phyloP scores from a whole-genome alignment of 2,888 invertebrate genomes.

The Rhingia rostrata region DNA sequence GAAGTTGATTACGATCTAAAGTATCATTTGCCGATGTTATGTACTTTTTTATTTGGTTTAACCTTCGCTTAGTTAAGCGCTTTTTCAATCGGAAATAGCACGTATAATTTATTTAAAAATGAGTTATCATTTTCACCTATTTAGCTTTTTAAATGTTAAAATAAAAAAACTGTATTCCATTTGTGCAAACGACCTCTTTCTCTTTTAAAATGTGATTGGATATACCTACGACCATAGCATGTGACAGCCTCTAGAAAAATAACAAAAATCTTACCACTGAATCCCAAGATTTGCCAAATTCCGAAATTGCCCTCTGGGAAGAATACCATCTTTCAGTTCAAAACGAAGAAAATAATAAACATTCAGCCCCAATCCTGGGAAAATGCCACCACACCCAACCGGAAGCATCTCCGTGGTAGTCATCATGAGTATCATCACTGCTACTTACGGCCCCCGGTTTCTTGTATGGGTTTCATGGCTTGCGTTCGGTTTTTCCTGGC shows the following conservation, averaged over 20 bases:
- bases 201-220: too few relatives aligned
- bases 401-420: conserved; percentile 56
- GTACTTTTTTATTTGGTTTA: too few relatives aligned
- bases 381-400: conserved; percentile 13
- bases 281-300: conserved; percentile 53
- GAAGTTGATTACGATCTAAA: too few relatives aligned
- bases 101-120: too few relatives aligned
- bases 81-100: too few relatives aligned
- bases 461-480: conserved; percentile 33
- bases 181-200: too few relatives aligned
- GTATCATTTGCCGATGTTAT: too few relatives aligned
- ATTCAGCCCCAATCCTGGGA: conserved; percentile 31
- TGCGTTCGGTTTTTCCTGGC: conserved; percentile 24
- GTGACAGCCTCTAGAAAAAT: not conserved
- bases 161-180: too few relatives aligned
- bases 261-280: conserved; percentile 20
- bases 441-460: conserved; percentile 60
- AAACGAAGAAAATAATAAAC: conserved; percentile 62
- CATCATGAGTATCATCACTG: conserved; percentile 70
- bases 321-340: conserved; percentile 38
- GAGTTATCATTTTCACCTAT: too few relatives aligned
- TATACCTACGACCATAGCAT: too few relatives aligned
- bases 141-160: too few relatives aligned
- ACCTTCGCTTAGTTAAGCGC: too few relatives aligned
- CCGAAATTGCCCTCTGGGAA: conserved; percentile 52